Conservation (phyloP, 2,797 vertebrate genomes). For the Acropternis orthonyx region DNA sequence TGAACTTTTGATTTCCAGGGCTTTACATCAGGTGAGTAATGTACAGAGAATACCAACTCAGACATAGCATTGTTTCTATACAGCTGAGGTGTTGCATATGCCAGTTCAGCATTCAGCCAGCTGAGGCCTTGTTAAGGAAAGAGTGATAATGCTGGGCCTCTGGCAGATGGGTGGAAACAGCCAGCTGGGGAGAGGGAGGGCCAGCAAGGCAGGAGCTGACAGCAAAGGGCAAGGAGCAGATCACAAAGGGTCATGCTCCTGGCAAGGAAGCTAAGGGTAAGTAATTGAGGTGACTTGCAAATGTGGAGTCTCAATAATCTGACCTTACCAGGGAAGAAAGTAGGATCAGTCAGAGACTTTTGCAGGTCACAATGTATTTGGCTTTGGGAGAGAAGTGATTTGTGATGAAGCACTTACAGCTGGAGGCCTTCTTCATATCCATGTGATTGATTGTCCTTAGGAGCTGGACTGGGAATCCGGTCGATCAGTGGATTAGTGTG, state of each 20-base stretch:
- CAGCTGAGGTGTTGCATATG: not conserved
- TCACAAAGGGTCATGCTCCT: accelerated
- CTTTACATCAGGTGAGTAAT: not conserved
- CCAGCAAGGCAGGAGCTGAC: not conserved
- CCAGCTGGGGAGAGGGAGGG: not conserved
- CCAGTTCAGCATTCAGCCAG: not conserved
- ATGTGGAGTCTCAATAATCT: not conserved
- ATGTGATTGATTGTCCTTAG: not conserved
- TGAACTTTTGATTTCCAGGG: not conserved
- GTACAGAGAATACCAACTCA: not conserved
- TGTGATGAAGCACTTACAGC: not conserved
- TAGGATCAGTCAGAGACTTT: not conserved
- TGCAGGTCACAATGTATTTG: not conserved
- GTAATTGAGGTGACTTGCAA: not conserved
- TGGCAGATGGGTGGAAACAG: not conserved
- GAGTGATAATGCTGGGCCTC: not conserved
- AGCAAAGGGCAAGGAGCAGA: not conserved
- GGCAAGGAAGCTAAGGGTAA: not conserved
- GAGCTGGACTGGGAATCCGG: not conserved
- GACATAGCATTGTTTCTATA: accelerated
- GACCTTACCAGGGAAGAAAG: not conserved
- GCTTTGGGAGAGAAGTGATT: not conserved
- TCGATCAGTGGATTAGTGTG: not conserved
- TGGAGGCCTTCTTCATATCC: not conserved
- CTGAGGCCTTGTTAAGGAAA: not conserved